Conservation (phyloP, 1,140 invertebrate species). For the Littorina saxatilis region DNA sequence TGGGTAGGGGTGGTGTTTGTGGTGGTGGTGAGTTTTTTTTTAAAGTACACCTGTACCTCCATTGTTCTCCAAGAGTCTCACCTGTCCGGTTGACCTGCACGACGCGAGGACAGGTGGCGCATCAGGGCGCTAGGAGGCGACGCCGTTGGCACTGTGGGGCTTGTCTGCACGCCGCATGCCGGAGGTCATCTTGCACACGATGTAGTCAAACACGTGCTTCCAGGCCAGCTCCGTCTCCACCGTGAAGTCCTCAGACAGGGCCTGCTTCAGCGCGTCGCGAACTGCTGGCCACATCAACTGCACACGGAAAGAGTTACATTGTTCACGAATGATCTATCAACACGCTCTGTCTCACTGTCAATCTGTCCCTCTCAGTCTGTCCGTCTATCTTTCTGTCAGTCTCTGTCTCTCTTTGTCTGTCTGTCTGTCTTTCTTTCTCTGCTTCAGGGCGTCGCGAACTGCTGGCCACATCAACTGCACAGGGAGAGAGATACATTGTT, state of each 20-base stretch:
- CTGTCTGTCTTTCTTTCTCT: too few relatives aligned
- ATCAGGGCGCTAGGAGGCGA: not conserved
- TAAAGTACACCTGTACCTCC: too few relatives aligned
- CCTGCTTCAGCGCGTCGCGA: conserved; percentile 55
- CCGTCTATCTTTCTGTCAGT: too few relatives aligned
- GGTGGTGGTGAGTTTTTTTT: too few relatives aligned
- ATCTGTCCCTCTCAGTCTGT: too few relatives aligned
- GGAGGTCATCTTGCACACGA: conserved; percentile 54
- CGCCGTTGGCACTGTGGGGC: conserved; percentile 3
- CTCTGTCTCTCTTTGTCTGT: too few relatives aligned
- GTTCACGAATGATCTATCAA: too few relatives aligned
- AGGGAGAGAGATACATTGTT: too few relatives aligned
- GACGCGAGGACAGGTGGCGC: not conserved
- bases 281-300: conserved; percentile 66
- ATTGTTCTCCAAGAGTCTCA: not conserved
- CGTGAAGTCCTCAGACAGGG: conserved; percentile 55
- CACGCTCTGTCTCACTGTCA: too few relatives aligned
- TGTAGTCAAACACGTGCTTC: conserved; percentile 64
- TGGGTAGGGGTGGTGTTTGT: too few relatives aligned
- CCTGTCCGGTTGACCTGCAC: not conserved
- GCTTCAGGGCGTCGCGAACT: conserved; percentile 58
- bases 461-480: conserved; percentile 64
- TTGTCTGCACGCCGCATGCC: conserved; percentile 43
- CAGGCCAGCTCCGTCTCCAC: conserved; percentile 57
- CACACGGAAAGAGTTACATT: not conserved